These are phyloP conservation scores for Dryobotodes eremita DNA, from an alignment of 2,888 invertebrate species.

Conservation along the genomic window DNA sequence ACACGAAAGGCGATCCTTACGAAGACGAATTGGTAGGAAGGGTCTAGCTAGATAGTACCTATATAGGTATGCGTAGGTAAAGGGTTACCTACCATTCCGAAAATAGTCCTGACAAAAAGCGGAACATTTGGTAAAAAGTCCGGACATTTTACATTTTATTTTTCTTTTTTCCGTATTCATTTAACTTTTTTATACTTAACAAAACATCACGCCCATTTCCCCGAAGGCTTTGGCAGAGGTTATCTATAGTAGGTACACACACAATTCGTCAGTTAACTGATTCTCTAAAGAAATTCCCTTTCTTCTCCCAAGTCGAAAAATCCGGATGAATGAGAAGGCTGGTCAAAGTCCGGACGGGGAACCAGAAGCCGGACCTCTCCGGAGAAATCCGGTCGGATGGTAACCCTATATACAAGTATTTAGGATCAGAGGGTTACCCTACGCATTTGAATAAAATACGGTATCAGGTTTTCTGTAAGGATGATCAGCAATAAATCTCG, in stretches of 20 bases:
- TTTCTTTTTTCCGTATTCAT: not conserved
- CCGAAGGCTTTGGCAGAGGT: not conserved
- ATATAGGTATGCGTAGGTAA: not conserved
- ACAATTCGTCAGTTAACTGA: not conserved
- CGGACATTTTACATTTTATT: not conserved
- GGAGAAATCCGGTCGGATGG: not conserved
- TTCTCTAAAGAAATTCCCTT: not conserved
- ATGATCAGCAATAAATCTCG: constrained; percentile 18
- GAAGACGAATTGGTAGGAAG: constrained; percentile 48
- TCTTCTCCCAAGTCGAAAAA: not conserved
- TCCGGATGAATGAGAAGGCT: not conserved
- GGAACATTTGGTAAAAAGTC: not conserved
- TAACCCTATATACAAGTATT: not conserved
- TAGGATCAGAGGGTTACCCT: not conserved
- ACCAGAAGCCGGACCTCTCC: not conserved
- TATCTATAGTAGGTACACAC: not conserved
- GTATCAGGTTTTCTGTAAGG: not conserved
- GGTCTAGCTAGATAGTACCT: constrained; percentile 13
- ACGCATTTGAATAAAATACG: constrained; percentile 34
- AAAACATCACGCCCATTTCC: not conserved
- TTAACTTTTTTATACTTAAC: not conserved
- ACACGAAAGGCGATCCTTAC: constrained; percentile 38
- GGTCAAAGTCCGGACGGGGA: not conserved
- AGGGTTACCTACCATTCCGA: too few species aligned
- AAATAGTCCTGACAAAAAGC: not conserved